Conservation (phyloP, 2,888 invertebrate genomes). For the Ornithoptera alexandrae region DNA sequence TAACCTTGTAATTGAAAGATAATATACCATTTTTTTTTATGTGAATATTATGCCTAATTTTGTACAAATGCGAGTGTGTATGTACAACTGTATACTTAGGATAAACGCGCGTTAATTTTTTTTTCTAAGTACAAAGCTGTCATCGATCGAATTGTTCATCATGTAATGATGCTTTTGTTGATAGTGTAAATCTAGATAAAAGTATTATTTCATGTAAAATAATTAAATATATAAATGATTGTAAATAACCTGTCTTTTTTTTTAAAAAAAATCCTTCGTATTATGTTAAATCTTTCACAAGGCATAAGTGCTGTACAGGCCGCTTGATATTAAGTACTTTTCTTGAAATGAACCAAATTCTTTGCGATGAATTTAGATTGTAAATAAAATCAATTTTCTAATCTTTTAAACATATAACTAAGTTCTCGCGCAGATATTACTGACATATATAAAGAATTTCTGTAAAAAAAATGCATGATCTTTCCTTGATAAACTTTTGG, state of each 20-base stretch:
- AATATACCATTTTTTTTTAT: too few species aligned
- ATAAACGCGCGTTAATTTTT: background rate
- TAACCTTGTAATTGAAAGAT: background rate
- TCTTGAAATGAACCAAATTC: too few species aligned
- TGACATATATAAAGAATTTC: too few species aligned
- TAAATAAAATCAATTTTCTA: too few species aligned
- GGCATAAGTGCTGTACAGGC: background rate
- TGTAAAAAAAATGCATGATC: too few species aligned
- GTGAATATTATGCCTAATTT: too few species aligned
- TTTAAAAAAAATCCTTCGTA: background rate
- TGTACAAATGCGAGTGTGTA: background rate
- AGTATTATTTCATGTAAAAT: slow-evolving; percentile 24
- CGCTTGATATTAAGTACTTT: too few species aligned
- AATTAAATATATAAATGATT: slow-evolving; percentile 19
- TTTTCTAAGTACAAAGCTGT: slow-evolving; percentile 23
- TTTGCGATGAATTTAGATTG: too few species aligned
- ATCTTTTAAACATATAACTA: too few species aligned
- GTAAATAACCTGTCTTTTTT: slow-evolving; percentile 11
- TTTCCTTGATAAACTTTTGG: too few species aligned
- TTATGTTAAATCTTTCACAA: background rate
- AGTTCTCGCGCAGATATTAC: too few species aligned
- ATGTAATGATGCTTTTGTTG: slow-evolving; percentile 5
- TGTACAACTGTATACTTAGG: background rate
- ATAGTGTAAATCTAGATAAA: background rate
- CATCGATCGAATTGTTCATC: background rate